Conservation (phyloP, 1,140 invertebrate genomes). For the Sycophila sp. region DNA sequence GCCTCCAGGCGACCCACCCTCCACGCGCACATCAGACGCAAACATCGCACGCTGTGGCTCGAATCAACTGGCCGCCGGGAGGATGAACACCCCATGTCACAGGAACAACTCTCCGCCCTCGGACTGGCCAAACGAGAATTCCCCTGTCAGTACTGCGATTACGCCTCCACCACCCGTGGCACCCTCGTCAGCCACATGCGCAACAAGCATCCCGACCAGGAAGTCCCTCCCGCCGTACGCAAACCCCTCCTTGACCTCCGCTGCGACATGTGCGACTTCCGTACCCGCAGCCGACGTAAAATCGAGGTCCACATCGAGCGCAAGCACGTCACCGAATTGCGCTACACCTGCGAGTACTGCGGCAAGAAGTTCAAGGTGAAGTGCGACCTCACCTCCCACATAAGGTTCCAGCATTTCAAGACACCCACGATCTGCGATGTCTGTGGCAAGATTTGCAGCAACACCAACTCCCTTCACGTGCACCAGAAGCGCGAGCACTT, state of each 20-base stretch:
- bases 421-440: constrained; percentile 65
- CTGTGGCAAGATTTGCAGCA: constrained; percentile 62
- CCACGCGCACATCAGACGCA: neutral
- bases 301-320: constrained; percentile 69
- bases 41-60: constrained; percentile 3
- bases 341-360: constrained; percentile 53
- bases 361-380: constrained; percentile 70
- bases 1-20: neutral
- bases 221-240: constrained; percentile 30
- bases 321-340: constrained; percentile 50
- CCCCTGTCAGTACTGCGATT: constrained; percentile 5
- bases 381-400: constrained; percentile 60
- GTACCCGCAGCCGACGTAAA: constrained; percentile 61
- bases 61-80: neutral
- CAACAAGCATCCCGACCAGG: neutral
- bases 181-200: constrained; percentile 7
- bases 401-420: constrained; percentile 61
- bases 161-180: neutral
- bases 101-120: no score
- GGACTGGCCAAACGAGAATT: no score
- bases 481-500: constrained; percentile 58
- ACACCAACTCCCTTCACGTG: constrained; percentile 50
- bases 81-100: no score
- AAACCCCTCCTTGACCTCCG: constrained; percentile 26
- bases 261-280: constrained; percentile 56